Percentiles rank a stretch among this genome's conserved stretches.
These are phyloP conservation scores for Aethes cnicana DNA, from an alignment of 2,888 invertebrate genomes.

Conservation along the genomic window DNA sequence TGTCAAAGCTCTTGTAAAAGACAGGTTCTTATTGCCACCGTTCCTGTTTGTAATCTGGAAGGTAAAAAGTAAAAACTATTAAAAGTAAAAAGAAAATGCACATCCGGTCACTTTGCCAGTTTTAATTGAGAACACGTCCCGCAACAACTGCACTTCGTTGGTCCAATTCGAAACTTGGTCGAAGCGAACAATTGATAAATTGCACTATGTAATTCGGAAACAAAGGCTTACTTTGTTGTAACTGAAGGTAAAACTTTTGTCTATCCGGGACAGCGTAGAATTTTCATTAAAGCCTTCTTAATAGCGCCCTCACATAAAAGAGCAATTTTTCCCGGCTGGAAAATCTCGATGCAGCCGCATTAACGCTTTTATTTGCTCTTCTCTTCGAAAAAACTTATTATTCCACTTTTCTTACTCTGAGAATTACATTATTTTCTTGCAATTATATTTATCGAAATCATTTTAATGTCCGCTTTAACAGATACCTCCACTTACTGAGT, in stretches of 20 bases:
- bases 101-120: neutral
- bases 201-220: slow-evolving; percentile 44
- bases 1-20: too few species aligned
- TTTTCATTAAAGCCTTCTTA: slow-evolving; percentile 77
- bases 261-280: slow-evolving; percentile 60
- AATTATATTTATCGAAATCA: slow-evolving; percentile 60
- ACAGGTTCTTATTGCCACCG: too few species aligned
- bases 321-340: slow-evolving; percentile 73
- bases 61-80: too few species aligned
- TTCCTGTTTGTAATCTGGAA: too few species aligned
- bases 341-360: slow-evolving; percentile 79
- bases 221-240: slow-evolving; percentile 47
- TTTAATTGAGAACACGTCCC: neutral
- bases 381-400: slow-evolving; percentile 77
- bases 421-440: slow-evolving; percentile 72
- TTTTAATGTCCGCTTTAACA: slow-evolving; percentile 36
- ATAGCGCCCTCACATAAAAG: slow-evolving; percentile 70
- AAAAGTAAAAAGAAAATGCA: too few species aligned
- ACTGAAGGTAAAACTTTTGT: slow-evolving; percentile 54
- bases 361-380: slow-evolving; percentile 75
- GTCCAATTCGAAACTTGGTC: slow-evolving; percentile 8
- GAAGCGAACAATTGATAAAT: slow-evolving; percentile 40
- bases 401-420: slow-evolving; percentile 69
- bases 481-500: slow-evolving; percentile 21
- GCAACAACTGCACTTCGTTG: neutral